Evolutionary conservation across 2,113 vertebrate species (phyloP).

Genomic region (Seriola quinqueradiata): DNA sequence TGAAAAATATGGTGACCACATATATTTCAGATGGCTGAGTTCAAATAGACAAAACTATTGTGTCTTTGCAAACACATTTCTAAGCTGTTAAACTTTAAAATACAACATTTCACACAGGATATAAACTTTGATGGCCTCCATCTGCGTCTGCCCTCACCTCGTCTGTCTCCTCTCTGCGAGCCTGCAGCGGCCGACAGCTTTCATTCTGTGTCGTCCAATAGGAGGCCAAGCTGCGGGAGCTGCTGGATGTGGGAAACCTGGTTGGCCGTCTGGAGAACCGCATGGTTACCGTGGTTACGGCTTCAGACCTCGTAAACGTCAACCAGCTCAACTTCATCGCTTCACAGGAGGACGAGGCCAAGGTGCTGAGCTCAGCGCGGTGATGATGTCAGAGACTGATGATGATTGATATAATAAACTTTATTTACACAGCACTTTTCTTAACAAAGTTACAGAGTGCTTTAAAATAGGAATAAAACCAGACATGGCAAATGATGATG

Average conservation of each 20-base stretch:
- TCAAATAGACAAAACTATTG: no score
- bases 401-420: background rate
- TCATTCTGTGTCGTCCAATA: slow-evolving; percentile 67
- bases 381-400: background rate
- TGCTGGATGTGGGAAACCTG: slow-evolving; percentile 93
- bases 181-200: background rate
- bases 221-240: slow-evolving; percentile 96
- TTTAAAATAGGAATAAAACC: no score
- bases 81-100: background rate
- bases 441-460: no score
- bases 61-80: no score
- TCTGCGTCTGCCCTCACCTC: background rate
- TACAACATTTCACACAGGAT: background rate
- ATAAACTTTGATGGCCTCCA: no score
- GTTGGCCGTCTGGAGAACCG: slow-evolving; percentile 93
- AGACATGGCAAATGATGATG: background rate
- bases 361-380: slow-evolving; percentile 82
- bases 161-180: background rate
- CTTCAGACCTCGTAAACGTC: slow-evolving; percentile 95
- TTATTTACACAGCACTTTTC: no score
- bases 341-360: slow-evolving; percentile 96
- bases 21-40: no score
- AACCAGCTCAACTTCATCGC: slow-evolving; percentile 96
- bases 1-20: background rate
- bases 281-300: slow-evolving; percentile 96